These are phyloP conservation scores for Oryzias javanicus DNA, from an alignment of 2,113 vertebrate species.

Conservation along the genomic window DNA sequence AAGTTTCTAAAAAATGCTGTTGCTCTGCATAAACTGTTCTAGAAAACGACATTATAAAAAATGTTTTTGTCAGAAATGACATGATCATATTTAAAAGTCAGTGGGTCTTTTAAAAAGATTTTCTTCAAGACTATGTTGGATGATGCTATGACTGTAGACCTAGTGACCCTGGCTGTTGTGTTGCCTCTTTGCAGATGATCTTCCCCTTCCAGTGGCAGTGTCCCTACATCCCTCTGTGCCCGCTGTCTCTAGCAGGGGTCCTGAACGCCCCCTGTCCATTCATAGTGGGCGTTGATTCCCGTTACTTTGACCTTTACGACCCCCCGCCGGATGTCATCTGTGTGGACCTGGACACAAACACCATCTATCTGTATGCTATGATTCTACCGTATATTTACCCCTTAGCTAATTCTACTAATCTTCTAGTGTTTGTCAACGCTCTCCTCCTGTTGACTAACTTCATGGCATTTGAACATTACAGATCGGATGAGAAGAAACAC, in stretches of 20 bases:
- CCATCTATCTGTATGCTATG: slow-evolving; percentile 87
- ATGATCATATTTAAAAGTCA: too few relatives aligned
- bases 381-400: background rate
- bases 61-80: too few relatives aligned
- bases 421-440: background rate
- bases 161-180: background rate
- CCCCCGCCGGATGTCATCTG: slow-evolving; percentile 96
- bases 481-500: slow-evolving; percentile 93
- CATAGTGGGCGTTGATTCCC: slow-evolving; percentile 96
- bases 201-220: slow-evolving; percentile 99
- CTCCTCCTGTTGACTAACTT: slow-evolving; percentile 1
- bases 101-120: too few relatives aligned
- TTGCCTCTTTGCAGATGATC: slow-evolving; percentile 84
- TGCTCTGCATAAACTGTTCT: too few relatives aligned
- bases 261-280: slow-evolving; percentile 94
- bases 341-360: slow-evolving; percentile 97
- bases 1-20: too few relatives aligned
- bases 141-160: too few relatives aligned
- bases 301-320: slow-evolving; percentile 98
- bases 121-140: too few relatives aligned
- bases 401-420: background rate
- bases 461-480: slow-evolving; percentile 56
- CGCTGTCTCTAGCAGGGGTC: slow-evolving; percentile 90
- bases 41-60: too few relatives aligned
- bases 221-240: slow-evolving; percentile 96